Conservation (phyloP, 2,113 vertebrate species). For the Neotragus pygmaeus region DNA sequence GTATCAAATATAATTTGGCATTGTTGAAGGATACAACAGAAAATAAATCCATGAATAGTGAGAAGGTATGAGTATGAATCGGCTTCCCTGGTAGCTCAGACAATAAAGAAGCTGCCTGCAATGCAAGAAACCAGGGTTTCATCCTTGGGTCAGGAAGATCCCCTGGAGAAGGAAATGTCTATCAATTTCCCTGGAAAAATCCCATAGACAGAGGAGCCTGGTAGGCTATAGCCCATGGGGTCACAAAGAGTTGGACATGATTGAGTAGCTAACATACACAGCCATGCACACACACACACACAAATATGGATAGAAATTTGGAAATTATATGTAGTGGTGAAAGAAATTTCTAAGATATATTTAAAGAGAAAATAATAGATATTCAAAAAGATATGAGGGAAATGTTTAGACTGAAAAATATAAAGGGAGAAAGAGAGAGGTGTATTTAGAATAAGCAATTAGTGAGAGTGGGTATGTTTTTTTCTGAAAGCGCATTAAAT, state of each 20-base stretch:
- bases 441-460: background rate
- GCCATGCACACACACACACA: accelerated
- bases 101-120: background rate
- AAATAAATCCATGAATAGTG: background rate
- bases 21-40: background rate
- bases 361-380: background rate
- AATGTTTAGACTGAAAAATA: background rate
- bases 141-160: background rate
- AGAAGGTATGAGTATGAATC: background rate
- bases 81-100: background rate
- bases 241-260: background rate
- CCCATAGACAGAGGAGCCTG: background rate
- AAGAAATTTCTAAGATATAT: background rate
- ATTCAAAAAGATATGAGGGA: background rate
- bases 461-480: accelerated
- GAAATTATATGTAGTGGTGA: background rate
- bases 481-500: background rate
- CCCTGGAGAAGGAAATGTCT: background rate
- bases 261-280: background rate
- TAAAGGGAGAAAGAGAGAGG: background rate
- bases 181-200: background rate
- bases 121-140: background rate
- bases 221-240: background rate
- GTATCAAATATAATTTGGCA: background rate
- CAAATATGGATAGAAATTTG: background rate